These are phyloP conservation scores for Cinara cedri DNA, from an alignment of 2,888 invertebrate species.

Conservation along the genomic window DNA sequence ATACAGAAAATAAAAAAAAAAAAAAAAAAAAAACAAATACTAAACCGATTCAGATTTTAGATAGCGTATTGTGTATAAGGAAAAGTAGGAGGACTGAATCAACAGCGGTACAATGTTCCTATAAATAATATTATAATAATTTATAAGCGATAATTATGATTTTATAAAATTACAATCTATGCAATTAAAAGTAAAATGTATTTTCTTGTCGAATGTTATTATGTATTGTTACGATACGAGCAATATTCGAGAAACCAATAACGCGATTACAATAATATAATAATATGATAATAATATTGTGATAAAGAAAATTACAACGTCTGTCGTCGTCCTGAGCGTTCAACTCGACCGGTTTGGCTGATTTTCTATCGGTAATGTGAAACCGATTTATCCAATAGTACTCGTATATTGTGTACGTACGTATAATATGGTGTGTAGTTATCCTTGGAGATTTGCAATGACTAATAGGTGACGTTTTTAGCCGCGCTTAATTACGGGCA, in stretches of 20 bases:
- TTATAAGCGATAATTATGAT: too few relatives aligned
- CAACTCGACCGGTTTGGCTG: constrained; percentile 40
- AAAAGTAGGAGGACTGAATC: too few relatives aligned
- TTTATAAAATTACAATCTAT: not conserved
- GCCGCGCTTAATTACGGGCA: not conserved
- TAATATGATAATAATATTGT: not conserved
- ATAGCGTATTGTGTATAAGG: not conserved
- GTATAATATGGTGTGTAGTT: too few relatives aligned
- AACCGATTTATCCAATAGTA: constrained; percentile 19
- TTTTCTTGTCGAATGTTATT: not conserved
- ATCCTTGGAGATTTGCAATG: constrained; percentile 34
- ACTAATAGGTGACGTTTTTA: constrained; percentile 40
- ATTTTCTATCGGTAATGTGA: constrained; percentile 42
- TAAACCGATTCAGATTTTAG: not conserved
- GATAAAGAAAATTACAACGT: constrained; percentile 5
- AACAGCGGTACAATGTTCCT: too few relatives aligned
- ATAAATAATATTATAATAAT: too few relatives aligned
- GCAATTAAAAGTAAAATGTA: not conserved
- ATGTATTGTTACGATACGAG: not conserved
- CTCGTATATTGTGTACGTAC: too few relatives aligned
- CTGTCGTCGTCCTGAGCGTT: not conserved
- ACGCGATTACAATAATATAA: not conserved
- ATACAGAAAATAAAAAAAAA: too few relatives aligned
- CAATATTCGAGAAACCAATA: not conserved
- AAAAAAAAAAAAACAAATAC: too few relatives aligned